phyloP scores from a whole-genome alignment of 2,888 invertebrate species.

The Suillia variegata region DNA sequence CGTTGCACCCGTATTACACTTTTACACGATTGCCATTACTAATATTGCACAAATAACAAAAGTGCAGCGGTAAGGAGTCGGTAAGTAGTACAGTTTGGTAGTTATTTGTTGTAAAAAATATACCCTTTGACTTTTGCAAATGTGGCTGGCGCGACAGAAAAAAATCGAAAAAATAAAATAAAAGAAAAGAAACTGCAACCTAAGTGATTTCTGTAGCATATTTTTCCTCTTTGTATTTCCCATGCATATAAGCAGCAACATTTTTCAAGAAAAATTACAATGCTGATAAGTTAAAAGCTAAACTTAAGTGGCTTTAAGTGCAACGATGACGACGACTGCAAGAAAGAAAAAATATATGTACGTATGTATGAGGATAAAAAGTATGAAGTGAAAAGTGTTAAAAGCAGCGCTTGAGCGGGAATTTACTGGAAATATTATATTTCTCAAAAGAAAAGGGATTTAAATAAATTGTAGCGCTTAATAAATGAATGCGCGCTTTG shows the following conservation, averaged over 20 bases:
- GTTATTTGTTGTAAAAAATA: no score
- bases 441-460: neutral
- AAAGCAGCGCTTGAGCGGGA: slow-evolving; percentile 11
- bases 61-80: slow-evolving; percentile 4
- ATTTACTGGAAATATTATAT: slow-evolving; percentile 1
- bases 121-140: slow-evolving; percentile 33
- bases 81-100: no score
- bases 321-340: slow-evolving; percentile 12
- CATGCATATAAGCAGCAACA: neutral
- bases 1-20: no score
- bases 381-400: slow-evolving; percentile 9
- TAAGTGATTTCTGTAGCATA: slow-evolving; percentile 41
- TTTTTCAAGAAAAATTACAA: slow-evolving; percentile 31
- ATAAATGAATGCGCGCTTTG: slow-evolving; percentile 1
- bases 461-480: neutral
- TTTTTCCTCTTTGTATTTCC: slow-evolving; percentile 24
- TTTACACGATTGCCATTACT: neutral
- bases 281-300: slow-evolving; percentile 43
- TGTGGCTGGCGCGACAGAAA: slow-evolving; percentile 14
- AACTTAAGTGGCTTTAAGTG: slow-evolving; percentile 30
- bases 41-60: neutral
- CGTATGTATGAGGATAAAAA: slow-evolving; percentile 9
- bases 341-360: no score
- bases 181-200: slow-evolving; percentile 25
- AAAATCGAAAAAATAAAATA: no score